Evolutionary conservation across 1,140 invertebrate genomes (phyloP).

Genomic region (Bombus soroeensis): DNA sequence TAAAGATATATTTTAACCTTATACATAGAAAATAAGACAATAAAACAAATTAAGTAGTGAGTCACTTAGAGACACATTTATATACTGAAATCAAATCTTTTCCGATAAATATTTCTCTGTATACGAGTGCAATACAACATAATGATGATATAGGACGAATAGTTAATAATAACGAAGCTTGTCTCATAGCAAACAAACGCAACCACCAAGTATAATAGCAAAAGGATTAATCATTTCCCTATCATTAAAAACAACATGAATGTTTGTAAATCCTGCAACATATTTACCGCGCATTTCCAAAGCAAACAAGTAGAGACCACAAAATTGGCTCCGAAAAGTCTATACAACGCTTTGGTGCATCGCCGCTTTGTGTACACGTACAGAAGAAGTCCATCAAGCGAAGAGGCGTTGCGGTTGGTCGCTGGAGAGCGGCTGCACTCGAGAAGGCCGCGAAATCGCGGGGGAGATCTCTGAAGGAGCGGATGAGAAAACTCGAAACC

Average conservation of each 20-base stretch:
- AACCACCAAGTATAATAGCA: not conserved
- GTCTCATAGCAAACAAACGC: too few species aligned
- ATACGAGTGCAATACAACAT: too few species aligned
- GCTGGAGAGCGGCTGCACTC: not conserved
- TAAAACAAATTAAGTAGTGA: too few species aligned
- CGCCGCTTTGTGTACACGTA: too few species aligned
- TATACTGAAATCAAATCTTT: too few species aligned
- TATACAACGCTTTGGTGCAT: not conserved
- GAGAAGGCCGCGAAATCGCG: constrained; percentile 14
- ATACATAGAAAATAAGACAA: too few species aligned
- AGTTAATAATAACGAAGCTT: too few species aligned
- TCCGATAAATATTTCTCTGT: too few species aligned
- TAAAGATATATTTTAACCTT: too few species aligned
- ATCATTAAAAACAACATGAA: not conserved
- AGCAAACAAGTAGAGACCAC: not conserved
- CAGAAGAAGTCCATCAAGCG: not conserved
- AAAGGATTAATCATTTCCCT: not conserved
- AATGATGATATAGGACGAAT: too few species aligned
- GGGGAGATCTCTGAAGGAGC: constrained; percentile 9
- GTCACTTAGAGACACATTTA: too few species aligned
- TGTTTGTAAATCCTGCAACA: not conserved
- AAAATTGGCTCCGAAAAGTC: not conserved
- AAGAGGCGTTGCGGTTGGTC: constrained; percentile 17
- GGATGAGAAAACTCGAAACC: constrained; percentile 19
- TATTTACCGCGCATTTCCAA: not conserved